These are phyloP conservation scores for Hymenochirus boettgeri DNA, from an alignment of 2,113 vertebrate genomes.

Conservation along the genomic window DNA sequence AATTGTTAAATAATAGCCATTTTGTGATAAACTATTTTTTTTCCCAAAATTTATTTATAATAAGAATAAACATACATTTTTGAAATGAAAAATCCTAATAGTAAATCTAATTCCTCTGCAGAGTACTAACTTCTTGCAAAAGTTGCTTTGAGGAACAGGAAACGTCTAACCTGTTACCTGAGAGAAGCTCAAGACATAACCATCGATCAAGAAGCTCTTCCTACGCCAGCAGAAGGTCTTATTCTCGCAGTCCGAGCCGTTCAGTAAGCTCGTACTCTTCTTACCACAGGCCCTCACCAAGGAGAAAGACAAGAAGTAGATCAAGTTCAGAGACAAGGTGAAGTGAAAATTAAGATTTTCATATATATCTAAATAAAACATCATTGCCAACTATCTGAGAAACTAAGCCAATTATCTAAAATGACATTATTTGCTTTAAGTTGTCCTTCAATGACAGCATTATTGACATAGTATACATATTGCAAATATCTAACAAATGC, in stretches of 20 bases:
- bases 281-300: slow-evolving; percentile 53
- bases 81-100: neutral
- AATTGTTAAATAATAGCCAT: too few species aligned
- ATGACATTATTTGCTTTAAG: too few species aligned
- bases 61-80: too few species aligned
- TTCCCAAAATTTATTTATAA: too few species aligned
- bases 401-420: too few species aligned
- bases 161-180: slow-evolving; percentile 44
- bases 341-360: slow-evolving; percentile 23
- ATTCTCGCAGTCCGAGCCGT: slow-evolving; percentile 63
- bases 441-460: too few species aligned
- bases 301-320: slow-evolving; percentile 71
- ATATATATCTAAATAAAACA: too few species aligned
- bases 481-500: too few species aligned
- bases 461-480: too few species aligned
- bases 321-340: slow-evolving; percentile 74
- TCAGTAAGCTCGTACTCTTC: slow-evolving; percentile 63
- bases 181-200: slow-evolving; percentile 49
- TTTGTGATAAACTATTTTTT: too few species aligned
- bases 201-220: slow-evolving; percentile 59
- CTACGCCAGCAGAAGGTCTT: slow-evolving; percentile 57
- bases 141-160: slow-evolving; percentile 57
- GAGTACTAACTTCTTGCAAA: slow-evolving; percentile 64
- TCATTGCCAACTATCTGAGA: too few species aligned
- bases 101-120: slow-evolving; percentile 49